These are phyloP conservation scores for Camptogramma bilineatum DNA, from an alignment of 2,888 invertebrate species.

Conservation along the genomic window DNA sequence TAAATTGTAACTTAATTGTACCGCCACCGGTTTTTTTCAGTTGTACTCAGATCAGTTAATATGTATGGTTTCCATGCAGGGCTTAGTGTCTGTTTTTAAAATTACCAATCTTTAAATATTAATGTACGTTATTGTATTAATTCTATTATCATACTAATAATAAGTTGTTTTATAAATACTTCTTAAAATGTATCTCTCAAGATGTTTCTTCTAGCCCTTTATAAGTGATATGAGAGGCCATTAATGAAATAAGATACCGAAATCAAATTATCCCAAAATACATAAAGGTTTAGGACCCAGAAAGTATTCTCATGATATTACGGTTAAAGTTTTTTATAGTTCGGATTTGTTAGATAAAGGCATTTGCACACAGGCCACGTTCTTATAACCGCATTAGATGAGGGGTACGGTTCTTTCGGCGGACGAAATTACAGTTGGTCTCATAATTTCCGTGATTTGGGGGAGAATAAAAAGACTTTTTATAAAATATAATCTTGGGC, in stretches of 20 bases:
- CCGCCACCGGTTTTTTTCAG: too few relatives aligned
- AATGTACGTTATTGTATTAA: too few relatives aligned
- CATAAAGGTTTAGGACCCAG: background rate
- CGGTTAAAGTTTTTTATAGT: slow-evolving; percentile 4
- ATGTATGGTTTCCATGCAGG: too few relatives aligned
- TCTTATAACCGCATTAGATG: slow-evolving; percentile 24
- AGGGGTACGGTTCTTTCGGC: slow-evolving; percentile 19
- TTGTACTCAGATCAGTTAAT: too few relatives aligned
- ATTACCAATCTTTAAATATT: too few relatives aligned
- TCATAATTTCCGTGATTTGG: slow-evolving; percentile 25
- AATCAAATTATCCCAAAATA: background rate
- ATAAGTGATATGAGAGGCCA: too few relatives aligned
- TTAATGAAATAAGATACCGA: background rate
- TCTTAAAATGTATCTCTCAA: too few relatives aligned
- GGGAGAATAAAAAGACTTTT: slow-evolving; percentile 15
- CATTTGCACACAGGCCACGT: slow-evolving; percentile 30
- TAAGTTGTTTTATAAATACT: too few relatives aligned
- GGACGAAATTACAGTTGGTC: slow-evolving; percentile 30
- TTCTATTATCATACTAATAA: too few relatives aligned
- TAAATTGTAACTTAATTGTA: too few relatives aligned
- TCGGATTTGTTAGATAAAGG: slow-evolving; percentile 4
- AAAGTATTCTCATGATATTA: slow-evolving; percentile 6
- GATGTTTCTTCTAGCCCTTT: background rate
- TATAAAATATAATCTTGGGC: slow-evolving; percentile 14
- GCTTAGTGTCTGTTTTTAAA: too few relatives aligned